A percentile compares a stretch with the other conserved stretches of the same genome.
Conservation (phyloP, 2,888 invertebrate genomes). For the Xanthostigma xanthostigma region DNA sequence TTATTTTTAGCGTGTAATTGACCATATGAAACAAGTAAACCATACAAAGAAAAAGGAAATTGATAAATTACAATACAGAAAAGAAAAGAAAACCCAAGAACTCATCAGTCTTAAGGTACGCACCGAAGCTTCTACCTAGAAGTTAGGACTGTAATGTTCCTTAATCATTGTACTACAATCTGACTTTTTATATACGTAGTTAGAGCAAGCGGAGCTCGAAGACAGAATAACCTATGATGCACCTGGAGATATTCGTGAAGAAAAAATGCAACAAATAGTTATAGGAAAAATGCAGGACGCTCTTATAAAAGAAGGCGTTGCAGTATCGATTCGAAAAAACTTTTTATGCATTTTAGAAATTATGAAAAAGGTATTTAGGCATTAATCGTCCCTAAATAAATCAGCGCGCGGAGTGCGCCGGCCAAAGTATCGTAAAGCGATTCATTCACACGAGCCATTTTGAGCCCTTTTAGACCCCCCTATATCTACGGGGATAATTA, state of each 20-base stretch:
- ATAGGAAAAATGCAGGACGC: slow-evolving; percentile 47
- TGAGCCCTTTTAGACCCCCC: too few relatives aligned
- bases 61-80: slow-evolving; percentile 41
- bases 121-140: too few relatives aligned
- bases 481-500: too few relatives aligned
- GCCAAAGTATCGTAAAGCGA: too few relatives aligned
- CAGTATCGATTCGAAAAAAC: slow-evolving; percentile 44
- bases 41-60: slow-evolving; percentile 44
- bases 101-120: slow-evolving; percentile 42
- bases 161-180: not conserved
- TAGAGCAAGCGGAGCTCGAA: slow-evolving; percentile 35
- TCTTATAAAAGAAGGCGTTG: slow-evolving; percentile 46
- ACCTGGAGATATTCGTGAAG: slow-evolving; percentile 32
- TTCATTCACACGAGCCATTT: too few relatives aligned
- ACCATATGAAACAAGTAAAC: slow-evolving; percentile 44
- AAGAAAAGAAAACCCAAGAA: slow-evolving; percentile 41
- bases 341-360: slow-evolving; percentile 45
- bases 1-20: slow-evolving; percentile 38
- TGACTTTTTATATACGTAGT: slow-evolving; percentile 20
- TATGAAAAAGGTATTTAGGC: slow-evolving; percentile 37
- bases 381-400: too few relatives aligned
- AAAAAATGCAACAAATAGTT: slow-evolving; percentile 38
- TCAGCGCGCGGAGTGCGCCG: too few relatives aligned
- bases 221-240: slow-evolving; percentile 36
- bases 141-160: too few relatives aligned